Evolutionary conservation across 2,888 invertebrate genomes (phyloP).

Genomic region (Diadegma fenestrale): DNA sequence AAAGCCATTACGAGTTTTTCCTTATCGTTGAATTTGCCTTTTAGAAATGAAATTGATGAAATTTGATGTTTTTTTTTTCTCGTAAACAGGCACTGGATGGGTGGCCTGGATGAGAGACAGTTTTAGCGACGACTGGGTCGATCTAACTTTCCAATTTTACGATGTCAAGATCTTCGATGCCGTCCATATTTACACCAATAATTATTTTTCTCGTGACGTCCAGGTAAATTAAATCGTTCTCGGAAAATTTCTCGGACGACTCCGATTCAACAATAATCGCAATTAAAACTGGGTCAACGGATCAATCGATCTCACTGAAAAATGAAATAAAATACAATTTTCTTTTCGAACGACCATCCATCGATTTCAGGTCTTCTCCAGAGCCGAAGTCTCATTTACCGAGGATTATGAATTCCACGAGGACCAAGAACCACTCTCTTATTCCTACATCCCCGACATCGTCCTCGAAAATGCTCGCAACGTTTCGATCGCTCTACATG

Average conservation of each 20-base stretch:
- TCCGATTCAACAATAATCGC: background rate
- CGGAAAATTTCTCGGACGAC: background rate
- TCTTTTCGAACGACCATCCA: background rate
- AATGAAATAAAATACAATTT: background rate
- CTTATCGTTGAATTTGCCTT: background rate
- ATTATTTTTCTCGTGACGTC: conserved; percentile 89
- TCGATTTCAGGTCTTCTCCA: conserved; percentile 87
- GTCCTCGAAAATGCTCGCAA: conserved; percentile 89
- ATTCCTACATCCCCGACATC: conserved; percentile 87
- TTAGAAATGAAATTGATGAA: background rate
- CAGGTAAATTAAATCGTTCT: conserved; percentile 85
- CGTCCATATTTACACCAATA: conserved; percentile 90
- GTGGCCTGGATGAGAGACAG: conserved; percentile 90
- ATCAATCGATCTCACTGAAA: background rate
- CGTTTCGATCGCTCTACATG: conserved; percentile 89
- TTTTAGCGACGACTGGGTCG: conserved; percentile 86
- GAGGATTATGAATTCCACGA: conserved; percentile 76
- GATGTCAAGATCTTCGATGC: conserved; percentile 89
- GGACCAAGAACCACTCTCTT: conserved; percentile 79
- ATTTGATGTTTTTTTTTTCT: background rate
- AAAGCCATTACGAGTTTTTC: background rate
- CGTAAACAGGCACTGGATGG: conserved; percentile 89
- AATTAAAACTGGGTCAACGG: background rate
- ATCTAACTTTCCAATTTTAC: conserved; percentile 90
- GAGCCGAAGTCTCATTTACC: conserved; percentile 88